Evolutionary conservation across 2,113 vertebrate species (phyloP), one percentile per base, ranked within the genome.

Genomic region (Sinocyclocheilus rhinocerous): DNA sequence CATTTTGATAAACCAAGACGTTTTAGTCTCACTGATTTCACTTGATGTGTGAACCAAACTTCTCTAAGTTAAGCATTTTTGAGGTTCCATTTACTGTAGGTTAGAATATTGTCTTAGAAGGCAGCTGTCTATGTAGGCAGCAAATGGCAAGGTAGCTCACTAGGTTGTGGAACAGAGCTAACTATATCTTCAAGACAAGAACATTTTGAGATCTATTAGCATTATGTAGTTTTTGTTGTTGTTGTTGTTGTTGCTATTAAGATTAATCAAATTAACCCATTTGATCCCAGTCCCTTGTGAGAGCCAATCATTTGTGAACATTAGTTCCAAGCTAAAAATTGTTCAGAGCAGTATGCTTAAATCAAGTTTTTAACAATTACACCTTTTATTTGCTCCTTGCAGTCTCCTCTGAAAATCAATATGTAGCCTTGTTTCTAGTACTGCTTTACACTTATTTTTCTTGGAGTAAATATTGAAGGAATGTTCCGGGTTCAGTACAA

Each of bases 251-350:
- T n/a, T 73, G 22, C 22, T 4, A 16, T 75, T 48, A 24, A 76
- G 72, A 48, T 12, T 0, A 76, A 76, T 76, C 22, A 26, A 15
- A 48, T 81, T 6, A 16, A 48, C 15, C 59, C 11, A 12, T 61
- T 20, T 42, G 69, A n/a, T 72, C 36, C 20, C 18, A 72, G 36
- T 11, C 55, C 4, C 10, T 4, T 45, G 36, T 24, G 16, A 22
- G 33, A 84, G 50, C 36, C 55, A 63, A 33, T 84, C 83, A 76
- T 76, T 72, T 48, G 52, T 55, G 70, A 76, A 75, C 36, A 22
- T 45, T 75, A 39, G 67, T 20, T 70, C 33, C 16, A 33, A 70
- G 69, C 33, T 22, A 72, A 42, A 72, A 22, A 42, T 12, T 22
- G 18, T 22, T 22, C 18, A 4, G 18, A 20, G 67, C 16, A 36